These are phyloP conservation scores for Idris sp. DNA, from an alignment of 1,140 invertebrate species.

Conservation along the genomic window DNA sequence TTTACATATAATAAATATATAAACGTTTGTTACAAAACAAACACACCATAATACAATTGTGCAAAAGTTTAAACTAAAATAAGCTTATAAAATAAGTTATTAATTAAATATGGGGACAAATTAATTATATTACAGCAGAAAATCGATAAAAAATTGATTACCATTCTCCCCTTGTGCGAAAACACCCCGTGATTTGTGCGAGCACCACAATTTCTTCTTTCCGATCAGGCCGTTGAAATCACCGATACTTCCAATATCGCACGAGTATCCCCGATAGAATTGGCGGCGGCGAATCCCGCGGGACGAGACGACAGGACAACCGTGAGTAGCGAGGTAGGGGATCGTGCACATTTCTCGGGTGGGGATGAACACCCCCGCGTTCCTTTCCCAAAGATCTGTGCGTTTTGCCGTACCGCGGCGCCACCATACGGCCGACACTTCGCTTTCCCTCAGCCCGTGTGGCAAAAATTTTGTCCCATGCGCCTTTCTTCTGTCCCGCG, in stretches of 20 bases:
- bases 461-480: conserved; percentile 70
- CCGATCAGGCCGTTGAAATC: conserved; percentile 78
- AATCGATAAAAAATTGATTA: too few species aligned
- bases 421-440: conserved; percentile 72
- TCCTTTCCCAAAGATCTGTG: conserved; percentile 59
- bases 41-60: too few species aligned
- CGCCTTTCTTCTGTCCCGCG: too few species aligned
- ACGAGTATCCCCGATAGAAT: conserved; percentile 67
- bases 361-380: conserved; percentile 74
- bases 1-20: too few species aligned
- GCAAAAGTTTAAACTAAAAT: too few species aligned
- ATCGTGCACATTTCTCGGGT: conserved; percentile 52
- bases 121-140: too few species aligned
- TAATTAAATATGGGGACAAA: too few species aligned
- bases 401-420: conserved; percentile 62
- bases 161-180: background rate
- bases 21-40: too few species aligned
- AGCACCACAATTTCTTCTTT: conserved; percentile 69
- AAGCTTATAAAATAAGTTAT: too few species aligned
- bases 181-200: conserved; percentile 33
- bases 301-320: conserved; percentile 56
- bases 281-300: conserved; percentile 64
- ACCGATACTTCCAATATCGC: conserved; percentile 78
- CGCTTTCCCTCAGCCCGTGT: conserved; percentile 59
- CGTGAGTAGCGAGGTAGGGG: conserved; percentile 38